phyloP scores from a whole-genome alignment of 2,888 invertebrate species.

The Lasioglossum figueresi region DNA sequence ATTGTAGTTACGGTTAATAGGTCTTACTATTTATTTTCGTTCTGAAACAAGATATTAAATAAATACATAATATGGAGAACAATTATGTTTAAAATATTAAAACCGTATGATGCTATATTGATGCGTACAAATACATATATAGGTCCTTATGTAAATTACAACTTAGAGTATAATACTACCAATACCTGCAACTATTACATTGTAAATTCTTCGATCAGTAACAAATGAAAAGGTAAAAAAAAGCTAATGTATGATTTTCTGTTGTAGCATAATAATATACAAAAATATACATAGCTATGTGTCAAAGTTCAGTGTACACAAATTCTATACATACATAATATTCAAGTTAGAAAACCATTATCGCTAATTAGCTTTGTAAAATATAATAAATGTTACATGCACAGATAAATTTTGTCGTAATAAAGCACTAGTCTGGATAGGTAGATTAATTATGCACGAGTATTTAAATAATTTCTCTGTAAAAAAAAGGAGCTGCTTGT shows the following conservation, averaged over 20 bases:
- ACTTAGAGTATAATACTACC: conserved; percentile 35
- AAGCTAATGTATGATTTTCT: conserved; percentile 5
- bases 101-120: not conserved
- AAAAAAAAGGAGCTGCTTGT: conserved; percentile 52
- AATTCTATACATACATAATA: not conserved
- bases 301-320: not conserved
- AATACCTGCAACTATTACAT: conserved; percentile 17
- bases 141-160: conserved; percentile 11
- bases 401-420: conserved; percentile 26
- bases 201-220: conserved; percentile 20
- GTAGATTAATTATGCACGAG: conserved; percentile 39
- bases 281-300: conserved; percentile 47
- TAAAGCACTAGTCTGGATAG: conserved; percentile 51
- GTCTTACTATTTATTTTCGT: conserved; percentile 7
- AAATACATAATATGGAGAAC: too few species aligned
- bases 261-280: conserved; percentile 20
- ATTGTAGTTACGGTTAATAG: not conserved
- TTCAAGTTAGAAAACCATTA: conserved; percentile 31
- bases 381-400: conserved; percentile 11
- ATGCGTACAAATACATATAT: conserved; percentile 17
- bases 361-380: conserved; percentile 13
- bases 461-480: conserved; percentile 52
- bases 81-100: conserved; percentile 10
- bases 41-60: conserved; percentile 17
- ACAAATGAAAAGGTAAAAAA: not conserved